These are phyloP conservation scores for Panagrolaimus sp. DNA, from an alignment of 1,140 invertebrate genomes.

Conservation along the genomic window DNA sequence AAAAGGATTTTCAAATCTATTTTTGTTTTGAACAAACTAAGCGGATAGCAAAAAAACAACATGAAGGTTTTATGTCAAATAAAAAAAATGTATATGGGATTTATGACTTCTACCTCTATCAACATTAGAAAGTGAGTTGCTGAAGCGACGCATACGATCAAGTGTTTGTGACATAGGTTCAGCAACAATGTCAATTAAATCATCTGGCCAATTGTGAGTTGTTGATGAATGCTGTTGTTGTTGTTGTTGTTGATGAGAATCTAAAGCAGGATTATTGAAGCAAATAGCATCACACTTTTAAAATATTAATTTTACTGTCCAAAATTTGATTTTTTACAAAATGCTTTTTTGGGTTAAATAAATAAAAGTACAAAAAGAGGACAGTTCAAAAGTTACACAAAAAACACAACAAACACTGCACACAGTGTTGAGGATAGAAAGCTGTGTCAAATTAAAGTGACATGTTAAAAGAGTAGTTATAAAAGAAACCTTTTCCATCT, in stretches of 20 bases:
- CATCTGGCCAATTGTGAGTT: slow-evolving; percentile 51
- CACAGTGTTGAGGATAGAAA: background rate
- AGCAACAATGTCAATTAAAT: slow-evolving; percentile 56
- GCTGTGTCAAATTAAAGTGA: background rate
- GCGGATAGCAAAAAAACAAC: background rate
- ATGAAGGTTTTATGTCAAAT: too few species aligned
- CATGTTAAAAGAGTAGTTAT: slow-evolving; percentile 12
- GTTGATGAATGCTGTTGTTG: slow-evolving; percentile 10
- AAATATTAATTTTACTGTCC: background rate
- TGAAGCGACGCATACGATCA: slow-evolving; percentile 54
- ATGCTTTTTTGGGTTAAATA: too few species aligned
- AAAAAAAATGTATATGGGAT: too few species aligned
- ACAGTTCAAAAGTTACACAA: background rate
- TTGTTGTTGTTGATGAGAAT: background rate
- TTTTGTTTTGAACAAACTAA: background rate
- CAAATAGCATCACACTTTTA: background rate
- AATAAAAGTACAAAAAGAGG: slow-evolving; percentile 1
- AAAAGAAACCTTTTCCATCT: slow-evolving; percentile 2
- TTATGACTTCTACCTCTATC: slow-evolving; percentile 28
- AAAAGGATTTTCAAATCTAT: slow-evolving; percentile 16
- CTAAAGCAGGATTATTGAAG: slow-evolving; percentile 12
- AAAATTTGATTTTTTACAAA: too few species aligned
- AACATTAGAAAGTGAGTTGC: slow-evolving; percentile 53
- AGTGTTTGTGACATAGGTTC: slow-evolving; percentile 56
- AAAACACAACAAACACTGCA: background rate